Base-by-base conservation (phyloP, 2,113 vertebrate genomes). In the Morone saxatilis region DNA sequence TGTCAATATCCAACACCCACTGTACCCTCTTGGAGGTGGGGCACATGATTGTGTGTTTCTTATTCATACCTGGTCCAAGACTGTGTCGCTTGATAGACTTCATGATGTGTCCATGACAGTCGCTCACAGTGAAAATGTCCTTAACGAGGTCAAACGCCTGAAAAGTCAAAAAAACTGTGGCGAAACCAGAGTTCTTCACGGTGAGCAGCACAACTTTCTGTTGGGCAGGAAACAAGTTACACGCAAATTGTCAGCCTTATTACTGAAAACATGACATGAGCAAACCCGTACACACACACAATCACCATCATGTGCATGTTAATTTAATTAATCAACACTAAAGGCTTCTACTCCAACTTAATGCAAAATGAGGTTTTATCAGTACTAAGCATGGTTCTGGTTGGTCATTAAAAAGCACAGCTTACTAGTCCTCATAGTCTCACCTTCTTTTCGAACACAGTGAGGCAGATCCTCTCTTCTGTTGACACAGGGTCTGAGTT, bases 51-150 rank as follows among this genome's bases (percentile, higher is more conserved):
- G 20, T 66, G 43, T 66, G 51, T 54, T 20, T 72, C 11, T n/a
- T 43, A 3, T 25, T 63, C 76, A 54, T 76, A 80, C 87, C 71
- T 76, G 71, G 43, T 3, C 6, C 2, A 41, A 83, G 71, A 65
- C 1, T 10, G 50, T 80, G 43, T 48, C 63, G 6, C 43, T 38
- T 53, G 45, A 75, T 6, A 6, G 60, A 7, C 17, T 19, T 62
- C 66, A 83, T 43, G 17, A 45, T 45, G 6, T 82, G 63, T 83
- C 67, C 76, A 60, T 65, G 13, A 31, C n/a, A 11, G 38, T 80
- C 72, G 48, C 40, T 89, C 47, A 86, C 10, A 7, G 68, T 73
- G 72, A 83, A 83, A 73, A 73, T 70, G 16, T 74, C 51, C 43
- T 75, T 68, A 17, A 85, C 65, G 1, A 79, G 25, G 31, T 66